Evolutionary conservation across 2,113 vertebrate species (phyloP), one percentile per base, ranked within the genome.

Genomic region (Vireo altiloquus): DNA sequence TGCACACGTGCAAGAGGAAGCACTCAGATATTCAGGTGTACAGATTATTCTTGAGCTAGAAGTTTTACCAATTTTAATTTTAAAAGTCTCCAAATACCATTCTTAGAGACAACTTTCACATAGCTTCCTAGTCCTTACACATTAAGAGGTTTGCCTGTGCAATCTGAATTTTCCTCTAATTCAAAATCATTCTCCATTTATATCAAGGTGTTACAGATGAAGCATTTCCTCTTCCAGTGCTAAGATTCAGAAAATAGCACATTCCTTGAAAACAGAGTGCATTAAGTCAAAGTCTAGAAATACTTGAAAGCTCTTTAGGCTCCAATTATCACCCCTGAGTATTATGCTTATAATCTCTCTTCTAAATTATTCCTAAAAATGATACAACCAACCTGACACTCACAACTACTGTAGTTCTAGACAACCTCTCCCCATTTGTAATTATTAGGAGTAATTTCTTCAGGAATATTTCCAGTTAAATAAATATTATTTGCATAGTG

Each of bases 1-100:
- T 2, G 46, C 18, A 40, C 49, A 31, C 0, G 0, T 1, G 8
- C 22, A 35, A 30, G 30, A 61, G 23, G 16, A 87, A 57, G 35
- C 60, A 70, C 21, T 63, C 12, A 24, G 28, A 78, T 79, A 11
- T 25, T 42, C 46, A 42, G 27, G 18, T 15, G 31, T 33, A 69
- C 23, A 71, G 25, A 12, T 28, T 46, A 82, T 53, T 53, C 49
- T n/a, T 65, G 60, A 16, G 42, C 53, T 68, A 81, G 16, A 59
- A 10, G 11, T 44, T 81, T 68, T 15, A 49, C 5, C 11, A 16
- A 11, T 33, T 75, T 54, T 31, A 39, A 76, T 39, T 75, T 44
- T 14, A 31, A 2, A 85, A 63, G 33, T 28, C 33, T 75, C 23
- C 28, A 68, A 31, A 17, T 25, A 59, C 7, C 5, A 35, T 42